These are phyloP conservation scores for Eptatretus atami DNA, from an alignment of 2,797 vertebrate genomes.

Conservation along the genomic window DNA sequence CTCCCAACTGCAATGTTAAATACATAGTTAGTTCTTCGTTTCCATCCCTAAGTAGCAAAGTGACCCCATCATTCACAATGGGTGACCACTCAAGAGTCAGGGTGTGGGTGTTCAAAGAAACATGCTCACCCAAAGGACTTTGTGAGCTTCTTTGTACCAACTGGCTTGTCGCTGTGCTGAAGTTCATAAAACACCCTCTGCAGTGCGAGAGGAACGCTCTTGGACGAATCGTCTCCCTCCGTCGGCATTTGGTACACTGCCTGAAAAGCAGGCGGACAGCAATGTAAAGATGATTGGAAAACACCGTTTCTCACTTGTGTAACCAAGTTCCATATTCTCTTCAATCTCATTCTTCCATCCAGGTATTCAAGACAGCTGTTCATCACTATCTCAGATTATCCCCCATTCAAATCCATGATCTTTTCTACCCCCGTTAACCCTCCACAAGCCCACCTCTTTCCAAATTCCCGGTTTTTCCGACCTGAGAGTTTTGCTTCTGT, in stretches of 20 bases:
- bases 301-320: too few relatives aligned
- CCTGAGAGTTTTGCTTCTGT: too few relatives aligned
- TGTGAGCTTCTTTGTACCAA: conserved; percentile 92
- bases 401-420: too few relatives aligned
- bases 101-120: neutral
- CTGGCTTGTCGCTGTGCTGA: conserved; percentile 91
- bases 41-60: neutral
- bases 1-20: conserved; percentile 41
- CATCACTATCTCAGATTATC: too few relatives aligned
- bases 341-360: too few relatives aligned
- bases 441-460: too few relatives aligned
- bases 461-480: too few relatives aligned
- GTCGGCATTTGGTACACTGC: conserved; percentile 99
- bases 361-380: too few relatives aligned
- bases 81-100: neutral
- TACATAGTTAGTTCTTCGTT: neutral
- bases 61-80: conserved; percentile 12
- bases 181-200: conserved; percentile 96
- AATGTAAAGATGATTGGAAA: too few relatives aligned
- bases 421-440: neutral
- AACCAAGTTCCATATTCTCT: too few relatives aligned
- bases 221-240: conserved; percentile 90
- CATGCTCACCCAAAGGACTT: conserved; percentile 71
- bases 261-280: conserved; percentile 15
- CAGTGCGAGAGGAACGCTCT: conserved; percentile 79